Percentiles rank a stretch among this genome's conserved stretches.
phyloP scores from a whole-genome alignment of 2,888 invertebrate genomes.

The Doris montereyensis region DNA sequence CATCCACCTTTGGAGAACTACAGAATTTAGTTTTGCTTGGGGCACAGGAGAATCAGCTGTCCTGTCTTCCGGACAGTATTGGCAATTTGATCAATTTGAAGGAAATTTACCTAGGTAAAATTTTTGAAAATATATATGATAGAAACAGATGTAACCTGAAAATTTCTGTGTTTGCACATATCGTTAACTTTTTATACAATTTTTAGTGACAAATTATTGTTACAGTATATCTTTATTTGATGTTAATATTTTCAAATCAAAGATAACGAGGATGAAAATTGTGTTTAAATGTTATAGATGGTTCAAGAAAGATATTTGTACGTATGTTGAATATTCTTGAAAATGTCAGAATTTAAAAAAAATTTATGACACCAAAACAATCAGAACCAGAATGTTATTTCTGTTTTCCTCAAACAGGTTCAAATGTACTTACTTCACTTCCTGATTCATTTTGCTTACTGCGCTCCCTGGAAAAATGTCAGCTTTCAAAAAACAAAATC shows the following conservation, averaged over 20 bases:
- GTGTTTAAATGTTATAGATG: no score
- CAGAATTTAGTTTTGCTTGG: not conserved
- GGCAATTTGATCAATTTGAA: not conserved
- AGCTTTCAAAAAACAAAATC: conserved; percentile 56
- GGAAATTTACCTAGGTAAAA: not conserved
- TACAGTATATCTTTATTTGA: not conserved
- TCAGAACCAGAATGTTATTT: no score
- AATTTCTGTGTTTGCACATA: no score
- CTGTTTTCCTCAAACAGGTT: conserved; percentile 21
- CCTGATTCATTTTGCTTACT: conserved; percentile 62
- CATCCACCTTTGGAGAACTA: not conserved
- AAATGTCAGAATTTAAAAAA: no score
- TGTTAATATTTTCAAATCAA: not conserved
- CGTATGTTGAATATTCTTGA: no score
- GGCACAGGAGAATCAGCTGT: not conserved
- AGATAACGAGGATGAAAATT: no score
- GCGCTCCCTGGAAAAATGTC: conserved; percentile 52
- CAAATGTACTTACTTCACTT: conserved; percentile 45
- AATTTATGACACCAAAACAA: no score
- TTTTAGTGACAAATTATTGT: not conserved
- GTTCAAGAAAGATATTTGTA: no score
- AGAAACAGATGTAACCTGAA: no score
- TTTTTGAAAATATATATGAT: not conserved
- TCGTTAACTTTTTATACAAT: no score
- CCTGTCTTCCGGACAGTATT: not conserved